A percentile compares a stretch with the other conserved stretches of the same genome.
phyloP scores from a whole-genome alignment of 2,113 vertebrate genomes.

The Ctenodactylus gundi region DNA sequence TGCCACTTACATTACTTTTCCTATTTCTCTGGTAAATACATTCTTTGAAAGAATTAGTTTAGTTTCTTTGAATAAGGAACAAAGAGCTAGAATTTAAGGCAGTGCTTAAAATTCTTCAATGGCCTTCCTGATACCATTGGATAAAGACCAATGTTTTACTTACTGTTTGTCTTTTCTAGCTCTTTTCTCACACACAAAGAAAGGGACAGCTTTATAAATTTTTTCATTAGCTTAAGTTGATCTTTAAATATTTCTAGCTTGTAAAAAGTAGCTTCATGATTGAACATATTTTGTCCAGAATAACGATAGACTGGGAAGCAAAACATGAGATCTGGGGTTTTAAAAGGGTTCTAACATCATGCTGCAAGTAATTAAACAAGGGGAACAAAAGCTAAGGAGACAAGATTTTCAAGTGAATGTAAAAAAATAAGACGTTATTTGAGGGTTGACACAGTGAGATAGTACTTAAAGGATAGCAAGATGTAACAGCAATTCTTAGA shows the following conservation, averaged over 20 bases:
- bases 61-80: constrained; percentile 9
- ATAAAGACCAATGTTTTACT: not conserved
- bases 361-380: not conserved
- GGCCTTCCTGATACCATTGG: not conserved
- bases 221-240: not conserved
- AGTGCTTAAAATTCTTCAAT: not conserved
- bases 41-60: not conserved
- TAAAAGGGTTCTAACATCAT: not conserved
- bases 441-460: not conserved
- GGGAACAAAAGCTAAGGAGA: not conserved
- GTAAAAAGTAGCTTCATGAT: constrained; percentile 33
- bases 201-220: not conserved
- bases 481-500: not conserved
- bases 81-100: not conserved
- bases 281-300: constrained; percentile 5
- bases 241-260: constrained; percentile 8
- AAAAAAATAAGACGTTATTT: not conserved
- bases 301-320: not conserved
- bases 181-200: not conserved
- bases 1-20: not conserved
- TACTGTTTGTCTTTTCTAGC: not conserved
- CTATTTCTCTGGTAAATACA: not conserved
- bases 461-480: not conserved
- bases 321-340: not conserved
- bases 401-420: not conserved